Evolutionary conservation across 2,797 vertebrate genomes (phyloP).

Genomic region (Poliocrania exsul): DNA sequence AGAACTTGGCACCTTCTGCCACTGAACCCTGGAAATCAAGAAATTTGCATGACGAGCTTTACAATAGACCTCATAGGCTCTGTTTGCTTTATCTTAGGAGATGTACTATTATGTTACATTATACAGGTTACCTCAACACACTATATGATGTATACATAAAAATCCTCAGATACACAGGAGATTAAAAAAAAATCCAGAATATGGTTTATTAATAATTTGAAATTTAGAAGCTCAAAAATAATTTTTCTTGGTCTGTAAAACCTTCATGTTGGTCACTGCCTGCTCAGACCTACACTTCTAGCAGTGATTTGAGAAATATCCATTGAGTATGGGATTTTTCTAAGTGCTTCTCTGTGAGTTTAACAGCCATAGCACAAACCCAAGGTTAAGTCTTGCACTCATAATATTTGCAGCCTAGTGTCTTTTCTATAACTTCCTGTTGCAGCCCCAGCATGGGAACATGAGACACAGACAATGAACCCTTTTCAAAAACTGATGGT

Average conservation of each 20-base stretch:
- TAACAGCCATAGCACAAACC: background rate
- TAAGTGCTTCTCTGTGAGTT: background rate
- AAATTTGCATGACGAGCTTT: background rate
- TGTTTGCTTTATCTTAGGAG: background rate
- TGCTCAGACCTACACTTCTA: background rate
- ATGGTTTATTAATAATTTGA: background rate
- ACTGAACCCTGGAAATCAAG: background rate
- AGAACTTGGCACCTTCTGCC: background rate
- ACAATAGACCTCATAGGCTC: background rate
- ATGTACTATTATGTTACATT: background rate
- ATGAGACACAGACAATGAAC: background rate
- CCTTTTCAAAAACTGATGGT: background rate
- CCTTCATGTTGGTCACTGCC: background rate
- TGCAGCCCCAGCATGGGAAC: background rate
- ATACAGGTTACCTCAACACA: background rate
- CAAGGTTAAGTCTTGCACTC: background rate
- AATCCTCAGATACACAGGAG: background rate
- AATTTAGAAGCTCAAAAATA: background rate
- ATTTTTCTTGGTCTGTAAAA: background rate
- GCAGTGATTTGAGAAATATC: background rate
- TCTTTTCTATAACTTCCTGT: background rate
- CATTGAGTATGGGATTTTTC: background rate
- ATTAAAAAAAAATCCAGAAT: background rate
- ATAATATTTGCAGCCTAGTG: background rate
- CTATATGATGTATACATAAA: background rate